Evolutionary conservation across 2,113 vertebrate genomes (phyloP).

Genomic region (Eptesicus fuscus): DNA sequence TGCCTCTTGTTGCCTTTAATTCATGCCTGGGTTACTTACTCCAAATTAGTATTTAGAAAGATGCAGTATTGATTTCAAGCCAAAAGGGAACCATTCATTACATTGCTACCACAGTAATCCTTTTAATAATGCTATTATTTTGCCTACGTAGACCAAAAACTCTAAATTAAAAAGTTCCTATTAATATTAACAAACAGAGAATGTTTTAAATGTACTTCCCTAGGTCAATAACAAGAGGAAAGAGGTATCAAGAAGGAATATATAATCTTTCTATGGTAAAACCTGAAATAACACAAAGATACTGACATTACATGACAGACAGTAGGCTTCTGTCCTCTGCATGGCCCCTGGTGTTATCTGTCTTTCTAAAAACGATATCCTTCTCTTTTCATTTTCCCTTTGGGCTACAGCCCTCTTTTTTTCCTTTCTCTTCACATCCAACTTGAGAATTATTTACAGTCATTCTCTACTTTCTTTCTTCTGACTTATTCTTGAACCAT

Average conservation of each 20-base stretch:
- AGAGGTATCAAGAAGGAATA: not conserved
- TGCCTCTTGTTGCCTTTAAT: not conserved
- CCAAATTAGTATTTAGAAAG: constrained; percentile 40
- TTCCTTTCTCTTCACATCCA: not conserved
- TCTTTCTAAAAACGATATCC: not conserved
- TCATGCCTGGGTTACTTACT: constrained; percentile 39
- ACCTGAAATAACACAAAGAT: not conserved
- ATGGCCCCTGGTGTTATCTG: not conserved
- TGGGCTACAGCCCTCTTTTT: not conserved
- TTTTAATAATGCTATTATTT: constrained; percentile 1
- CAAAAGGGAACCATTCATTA: not conserved
- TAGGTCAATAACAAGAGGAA: not conserved
- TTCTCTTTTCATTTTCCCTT: not conserved
- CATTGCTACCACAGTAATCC: not conserved
- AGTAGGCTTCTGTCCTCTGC: not conserved
- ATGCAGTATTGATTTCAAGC: not conserved
- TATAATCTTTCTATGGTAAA: not conserved
- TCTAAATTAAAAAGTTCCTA: not conserved
- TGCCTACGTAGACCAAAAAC: not conserved
- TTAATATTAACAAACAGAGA: not conserved
- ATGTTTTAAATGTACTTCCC: not conserved
- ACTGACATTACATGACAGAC: not conserved
- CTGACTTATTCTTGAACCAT: not conserved
- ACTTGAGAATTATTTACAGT: not conserved
- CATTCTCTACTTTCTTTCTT: not conserved